Conservation (phyloP, 2,113 vertebrate species). For the Cryptomyrus ogoouensis region DNA sequence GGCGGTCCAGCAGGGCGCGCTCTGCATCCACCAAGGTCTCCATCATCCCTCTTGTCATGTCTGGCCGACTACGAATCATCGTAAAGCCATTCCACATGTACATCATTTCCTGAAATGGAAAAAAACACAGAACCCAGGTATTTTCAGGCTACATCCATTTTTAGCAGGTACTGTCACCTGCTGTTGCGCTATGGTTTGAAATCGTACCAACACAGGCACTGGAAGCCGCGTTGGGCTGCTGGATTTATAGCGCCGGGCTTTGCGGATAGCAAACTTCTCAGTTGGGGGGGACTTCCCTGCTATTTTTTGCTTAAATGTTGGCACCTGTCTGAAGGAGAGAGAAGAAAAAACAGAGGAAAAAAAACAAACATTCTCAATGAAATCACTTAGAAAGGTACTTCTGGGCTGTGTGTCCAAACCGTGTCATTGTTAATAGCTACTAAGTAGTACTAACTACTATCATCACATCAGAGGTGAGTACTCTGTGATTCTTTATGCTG, state of each 20-base stretch:
- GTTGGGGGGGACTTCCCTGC: slow-evolving; percentile 68
- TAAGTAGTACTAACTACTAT: background rate
- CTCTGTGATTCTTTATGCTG: background rate
- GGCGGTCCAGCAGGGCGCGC: slow-evolving; percentile 52
- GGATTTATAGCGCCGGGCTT: slow-evolving; percentile 55
- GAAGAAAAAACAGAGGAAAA: no score
- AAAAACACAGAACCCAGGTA: background rate
- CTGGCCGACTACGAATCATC: slow-evolving; percentile 55
- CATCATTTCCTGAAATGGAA: slow-evolving; percentile 64
- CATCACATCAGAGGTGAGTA: background rate
- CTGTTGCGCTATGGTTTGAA: background rate
- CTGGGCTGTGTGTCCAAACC: background rate
- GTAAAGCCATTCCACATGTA: slow-evolving; percentile 71
- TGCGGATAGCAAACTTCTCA: slow-evolving; percentile 66
- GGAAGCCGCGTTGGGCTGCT: slow-evolving; percentile 46
- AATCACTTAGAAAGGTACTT: background rate
- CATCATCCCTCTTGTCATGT: slow-evolving; percentile 62
- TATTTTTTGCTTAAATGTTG: slow-evolving; percentile 55
- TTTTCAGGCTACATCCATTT: background rate
- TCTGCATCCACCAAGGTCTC: slow-evolving; percentile 62
- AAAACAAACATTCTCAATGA: background rate
- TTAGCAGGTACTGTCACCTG: background rate
- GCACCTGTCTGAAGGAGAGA: slow-evolving; percentile 53
- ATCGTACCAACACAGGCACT: slow-evolving; percentile 60
- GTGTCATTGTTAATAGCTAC: background rate